phyloP scores from a whole-genome alignment of 2,888 invertebrate species.

The Rugalucina vietnamica region DNA sequence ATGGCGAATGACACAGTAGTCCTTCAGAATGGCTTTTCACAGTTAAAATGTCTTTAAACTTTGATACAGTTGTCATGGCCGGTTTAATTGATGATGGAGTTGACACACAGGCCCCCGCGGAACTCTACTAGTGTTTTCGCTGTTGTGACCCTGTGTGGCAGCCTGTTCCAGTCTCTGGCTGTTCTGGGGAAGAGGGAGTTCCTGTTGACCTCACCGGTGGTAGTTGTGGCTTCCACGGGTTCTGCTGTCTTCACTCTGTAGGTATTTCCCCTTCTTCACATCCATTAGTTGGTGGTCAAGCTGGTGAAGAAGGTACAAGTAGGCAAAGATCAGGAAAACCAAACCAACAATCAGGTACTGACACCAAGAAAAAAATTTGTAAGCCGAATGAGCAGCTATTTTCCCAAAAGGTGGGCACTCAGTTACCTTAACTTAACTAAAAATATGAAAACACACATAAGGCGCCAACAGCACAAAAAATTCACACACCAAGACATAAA shows the following conservation, averaged over 20 bases:
- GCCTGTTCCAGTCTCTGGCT: conserved; percentile 3
- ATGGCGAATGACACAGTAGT: too few species aligned
- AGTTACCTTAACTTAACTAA: too few species aligned
- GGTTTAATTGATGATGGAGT: neutral
- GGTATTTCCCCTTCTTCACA: neutral
- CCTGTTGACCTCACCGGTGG: neutral
- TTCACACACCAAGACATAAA: too few species aligned
- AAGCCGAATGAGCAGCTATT: neutral
- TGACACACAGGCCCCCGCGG: neutral
- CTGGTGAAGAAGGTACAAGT: conserved; percentile 15
- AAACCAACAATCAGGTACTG: too few species aligned
- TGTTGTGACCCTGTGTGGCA: neutral
- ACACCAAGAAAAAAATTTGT: too few species aligned
- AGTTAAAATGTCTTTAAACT: too few species aligned
- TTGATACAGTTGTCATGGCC: too few species aligned
- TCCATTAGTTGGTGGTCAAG: conserved; percentile 6
- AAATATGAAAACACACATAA: too few species aligned
- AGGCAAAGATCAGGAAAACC: too few species aligned
- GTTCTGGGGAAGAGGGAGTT: conserved; percentile 12
- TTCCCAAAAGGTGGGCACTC: too few species aligned
- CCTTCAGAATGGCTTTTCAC: too few species aligned
- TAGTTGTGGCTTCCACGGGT: conserved; percentile 6
- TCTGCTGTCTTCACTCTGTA: conserved; percentile 5
- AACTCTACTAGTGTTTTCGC: neutral
- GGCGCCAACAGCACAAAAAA: too few species aligned